phyloP scores from a whole-genome alignment of 2,113 vertebrate genomes.

The Cyprinodon variegatus region DNA sequence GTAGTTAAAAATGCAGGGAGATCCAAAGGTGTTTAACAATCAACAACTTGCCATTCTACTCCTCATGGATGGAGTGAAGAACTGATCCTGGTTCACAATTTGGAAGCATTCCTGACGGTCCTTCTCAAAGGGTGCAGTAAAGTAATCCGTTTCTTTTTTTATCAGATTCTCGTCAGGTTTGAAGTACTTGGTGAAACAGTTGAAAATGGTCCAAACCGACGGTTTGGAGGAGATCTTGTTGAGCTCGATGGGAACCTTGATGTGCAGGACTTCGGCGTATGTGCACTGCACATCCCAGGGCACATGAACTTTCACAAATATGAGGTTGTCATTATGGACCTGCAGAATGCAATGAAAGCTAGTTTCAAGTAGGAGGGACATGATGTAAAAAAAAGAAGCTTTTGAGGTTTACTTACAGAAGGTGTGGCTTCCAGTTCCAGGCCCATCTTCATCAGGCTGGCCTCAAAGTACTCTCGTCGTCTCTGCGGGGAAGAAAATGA shows the following conservation, averaged over 20 bases:
- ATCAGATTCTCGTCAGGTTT: conserved; percentile 85
- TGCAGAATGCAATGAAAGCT: conserved; percentile 45
- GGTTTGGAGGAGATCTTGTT: conserved; percentile 80
- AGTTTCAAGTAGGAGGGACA: fast-evolving
- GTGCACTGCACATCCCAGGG: conserved; percentile 91
- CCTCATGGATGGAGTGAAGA: conserved; percentile 92
- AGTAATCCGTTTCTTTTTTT: conserved; percentile 86
- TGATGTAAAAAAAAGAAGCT: neutral
- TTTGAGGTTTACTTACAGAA: conserved; percentile 81
- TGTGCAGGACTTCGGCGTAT: conserved; percentile 90
- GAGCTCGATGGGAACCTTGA: conserved; percentile 88
- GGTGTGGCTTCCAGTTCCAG: conserved; percentile 86
- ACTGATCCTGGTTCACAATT: conserved; percentile 82
- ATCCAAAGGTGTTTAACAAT: neutral
- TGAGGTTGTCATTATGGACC: conserved; percentile 84
- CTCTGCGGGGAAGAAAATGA: conserved; percentile 70
- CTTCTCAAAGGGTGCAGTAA: conserved; percentile 91
- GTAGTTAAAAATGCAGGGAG: neutral
- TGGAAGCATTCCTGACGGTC: conserved; percentile 82
- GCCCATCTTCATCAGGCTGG: conserved; percentile 87
- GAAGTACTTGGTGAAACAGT: conserved; percentile 85
- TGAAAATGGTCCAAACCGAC: conserved; percentile 83
- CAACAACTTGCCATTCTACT: conserved; percentile 83
- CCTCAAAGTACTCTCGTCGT: conserved; percentile 88
- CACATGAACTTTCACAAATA: conserved; percentile 90